Evolutionary conservation across 2,113 vertebrate genomes (phyloP).

Genomic region (Psephotus haematonotus): DNA sequence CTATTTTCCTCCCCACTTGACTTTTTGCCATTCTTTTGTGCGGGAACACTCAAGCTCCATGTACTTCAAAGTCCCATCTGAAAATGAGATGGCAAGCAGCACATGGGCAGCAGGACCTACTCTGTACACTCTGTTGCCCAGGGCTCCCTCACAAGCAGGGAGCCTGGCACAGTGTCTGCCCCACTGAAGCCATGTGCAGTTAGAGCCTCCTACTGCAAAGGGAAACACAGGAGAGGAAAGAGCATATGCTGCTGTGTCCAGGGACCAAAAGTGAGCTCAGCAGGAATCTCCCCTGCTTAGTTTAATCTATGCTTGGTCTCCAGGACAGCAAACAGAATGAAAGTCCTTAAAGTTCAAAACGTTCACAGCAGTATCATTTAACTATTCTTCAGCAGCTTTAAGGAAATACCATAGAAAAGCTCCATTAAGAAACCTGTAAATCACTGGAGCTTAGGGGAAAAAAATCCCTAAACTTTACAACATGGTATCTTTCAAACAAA

Average conservation of each 20-base stretch:
- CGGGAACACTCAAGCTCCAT: neutral
- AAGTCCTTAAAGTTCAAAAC: neutral
- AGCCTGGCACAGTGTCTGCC: neutral
- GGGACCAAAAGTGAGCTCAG: neutral
- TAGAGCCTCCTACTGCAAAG: neutral
- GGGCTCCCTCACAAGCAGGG: neutral
- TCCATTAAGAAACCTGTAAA: neutral
- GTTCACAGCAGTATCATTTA: neutral
- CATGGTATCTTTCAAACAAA: neutral
- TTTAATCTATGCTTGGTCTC: neutral
- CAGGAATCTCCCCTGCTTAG: neutral
- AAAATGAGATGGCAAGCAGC: rapidly evolving
- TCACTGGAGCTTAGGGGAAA: neutral
- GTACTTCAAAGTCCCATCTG: neutral
- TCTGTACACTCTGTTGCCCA: neutral
- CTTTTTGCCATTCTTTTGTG: neutral
- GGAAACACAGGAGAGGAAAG: neutral
- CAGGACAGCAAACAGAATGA: neutral
- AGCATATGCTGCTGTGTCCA: rapidly evolving
- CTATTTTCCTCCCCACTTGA: neutral
- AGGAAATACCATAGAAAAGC: neutral
- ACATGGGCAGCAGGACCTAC: neutral
- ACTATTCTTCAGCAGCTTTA: neutral
- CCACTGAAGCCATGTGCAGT: neutral
- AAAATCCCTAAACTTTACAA: neutral